A percentile compares a stretch with the other conserved stretches of the same genome.
phyloP scores from a whole-genome alignment of 2,888 invertebrate genomes.

The Octonoba sinensis region DNA sequence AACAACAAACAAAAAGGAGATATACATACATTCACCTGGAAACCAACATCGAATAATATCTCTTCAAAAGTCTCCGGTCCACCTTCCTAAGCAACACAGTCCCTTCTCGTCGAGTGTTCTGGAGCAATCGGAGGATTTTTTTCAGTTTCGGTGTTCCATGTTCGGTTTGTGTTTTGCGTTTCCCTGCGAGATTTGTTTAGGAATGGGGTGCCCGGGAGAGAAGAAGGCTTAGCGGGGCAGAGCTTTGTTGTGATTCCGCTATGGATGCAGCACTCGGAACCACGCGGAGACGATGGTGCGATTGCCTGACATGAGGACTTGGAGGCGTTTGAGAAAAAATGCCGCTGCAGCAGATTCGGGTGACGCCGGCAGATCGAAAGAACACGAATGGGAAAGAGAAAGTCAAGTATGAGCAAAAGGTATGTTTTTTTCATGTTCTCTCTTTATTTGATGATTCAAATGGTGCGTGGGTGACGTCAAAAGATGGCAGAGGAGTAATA shows the following conservation, averaged over 20 bases:
- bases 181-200: not conserved
- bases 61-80: no score
- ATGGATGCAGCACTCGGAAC: no score
- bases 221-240: conserved; percentile 17
- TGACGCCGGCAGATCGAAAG: conserved; percentile 61
- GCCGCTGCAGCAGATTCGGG: conserved; percentile 63
- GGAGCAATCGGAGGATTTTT: not conserved
- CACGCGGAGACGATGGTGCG: conserved; percentile 1
- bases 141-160: not conserved
- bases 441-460: not conserved
- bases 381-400: conserved; percentile 44
- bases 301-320: conserved; percentile 31
- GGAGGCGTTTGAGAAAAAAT: conserved; percentile 27
- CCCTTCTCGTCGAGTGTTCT: no score
- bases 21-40: no score
- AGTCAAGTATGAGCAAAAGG: conserved; percentile 56
- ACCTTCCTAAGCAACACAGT: no score
- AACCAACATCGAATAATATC: no score
- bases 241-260: no score
- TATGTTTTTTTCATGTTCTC: not conserved
- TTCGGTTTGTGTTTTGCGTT: no score
- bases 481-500: no score
- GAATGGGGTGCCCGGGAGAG: conserved; percentile 15
- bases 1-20: not conserved
- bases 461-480: no score